Conservation (phyloP, 2,797 vertebrate species). For the Gymnodraco acuticeps region DNA sequence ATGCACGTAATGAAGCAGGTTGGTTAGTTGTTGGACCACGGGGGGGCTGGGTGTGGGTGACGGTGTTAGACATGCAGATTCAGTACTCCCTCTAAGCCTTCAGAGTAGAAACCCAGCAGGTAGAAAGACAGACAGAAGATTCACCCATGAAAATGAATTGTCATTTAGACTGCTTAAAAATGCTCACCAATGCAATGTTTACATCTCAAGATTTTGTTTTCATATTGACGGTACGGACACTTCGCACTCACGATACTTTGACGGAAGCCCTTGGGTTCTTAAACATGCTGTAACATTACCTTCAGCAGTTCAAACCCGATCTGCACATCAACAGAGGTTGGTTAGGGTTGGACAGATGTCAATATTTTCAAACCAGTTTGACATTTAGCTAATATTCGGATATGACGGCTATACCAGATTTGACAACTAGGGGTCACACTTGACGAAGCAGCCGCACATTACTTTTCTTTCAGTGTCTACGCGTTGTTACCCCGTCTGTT, state of each 20-base stretch:
- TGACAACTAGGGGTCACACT: too few species aligned
- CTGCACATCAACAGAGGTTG: slow-evolving; percentile 1
- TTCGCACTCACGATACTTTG: not conserved
- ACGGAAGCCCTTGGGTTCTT: not conserved
- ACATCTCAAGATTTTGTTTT: not conserved
- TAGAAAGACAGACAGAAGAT: slow-evolving; percentile 54
- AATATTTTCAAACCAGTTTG: too few species aligned
- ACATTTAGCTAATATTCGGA: too few species aligned
- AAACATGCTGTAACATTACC: not conserved
- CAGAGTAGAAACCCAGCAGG: slow-evolving; percentile 48
- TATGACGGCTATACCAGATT: too few species aligned
- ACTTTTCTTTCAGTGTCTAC: too few species aligned
- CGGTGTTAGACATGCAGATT: slow-evolving; percentile 68
- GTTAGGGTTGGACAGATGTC: too few species aligned
- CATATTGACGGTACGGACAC: not conserved
- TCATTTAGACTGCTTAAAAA: not conserved
- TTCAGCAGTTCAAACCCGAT: slow-evolving; percentile 9
- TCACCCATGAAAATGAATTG: not conserved
- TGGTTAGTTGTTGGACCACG: slow-evolving; percentile 44
- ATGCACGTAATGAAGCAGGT: slow-evolving; percentile 38
- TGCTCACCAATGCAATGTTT: not conserved
- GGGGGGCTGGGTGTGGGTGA: slow-evolving; percentile 20
- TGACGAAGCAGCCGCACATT: too few species aligned
- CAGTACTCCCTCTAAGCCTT: slow-evolving; percentile 84
- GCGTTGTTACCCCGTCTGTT: too few species aligned